A percentile compares a stretch with the other conserved stretches of the same genome.
These are phyloP conservation scores for Proteles cristata DNA, from an alignment of 2,113 vertebrate species.

Conservation along the genomic window DNA sequence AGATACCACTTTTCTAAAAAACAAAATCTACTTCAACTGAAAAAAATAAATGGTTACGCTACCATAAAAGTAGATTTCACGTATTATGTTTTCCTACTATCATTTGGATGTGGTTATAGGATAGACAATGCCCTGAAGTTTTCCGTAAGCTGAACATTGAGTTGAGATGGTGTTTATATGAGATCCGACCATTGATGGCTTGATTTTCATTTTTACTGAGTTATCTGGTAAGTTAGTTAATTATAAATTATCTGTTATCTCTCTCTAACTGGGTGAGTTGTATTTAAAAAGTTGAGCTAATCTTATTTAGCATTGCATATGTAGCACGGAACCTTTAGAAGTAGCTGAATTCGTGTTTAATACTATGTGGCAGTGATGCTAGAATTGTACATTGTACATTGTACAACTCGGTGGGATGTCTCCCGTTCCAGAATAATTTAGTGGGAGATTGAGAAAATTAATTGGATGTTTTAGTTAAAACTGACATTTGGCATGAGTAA, in stretches of 20 bases:
- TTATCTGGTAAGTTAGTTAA: not conserved
- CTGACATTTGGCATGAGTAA: not conserved
- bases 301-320: not conserved
- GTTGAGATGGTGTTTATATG: not conserved
- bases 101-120: not conserved
- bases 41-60: not conserved
- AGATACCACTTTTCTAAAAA: not conserved
- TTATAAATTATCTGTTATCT: not conserved
- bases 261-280: not conserved
- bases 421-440: not conserved
- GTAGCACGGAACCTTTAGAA: not conserved
- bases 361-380: not conserved
- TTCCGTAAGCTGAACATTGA: not conserved
- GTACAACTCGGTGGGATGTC: not conserved
- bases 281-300: not conserved
- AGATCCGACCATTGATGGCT: not conserved
- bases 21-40: not conserved
- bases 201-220: constrained; percentile 46
- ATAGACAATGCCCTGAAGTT: not conserved
- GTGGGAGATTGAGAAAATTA: not conserved
- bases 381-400: not conserved
- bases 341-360: not conserved
- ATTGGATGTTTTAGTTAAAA: not conserved
- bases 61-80: not conserved
- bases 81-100: not conserved